Base-by-base conservation (phyloP, 2,888 invertebrate genomes). In the Scelioninae gen. 2 region DNA sequence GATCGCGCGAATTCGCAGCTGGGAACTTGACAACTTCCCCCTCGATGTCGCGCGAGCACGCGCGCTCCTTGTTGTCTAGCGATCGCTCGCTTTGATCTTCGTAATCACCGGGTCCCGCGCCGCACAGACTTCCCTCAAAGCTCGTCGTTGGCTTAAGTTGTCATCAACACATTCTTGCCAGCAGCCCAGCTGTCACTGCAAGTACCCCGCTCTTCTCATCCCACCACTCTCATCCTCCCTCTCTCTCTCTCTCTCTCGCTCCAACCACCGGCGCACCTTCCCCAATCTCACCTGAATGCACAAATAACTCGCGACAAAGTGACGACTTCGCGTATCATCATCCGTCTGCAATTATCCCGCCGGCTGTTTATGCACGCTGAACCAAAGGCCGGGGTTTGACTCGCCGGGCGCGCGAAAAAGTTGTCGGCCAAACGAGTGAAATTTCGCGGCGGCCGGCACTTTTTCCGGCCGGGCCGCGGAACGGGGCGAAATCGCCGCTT, bases 11-110 rank as follows among this genome's bases (percentile, higher is more conserved):
- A 45, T 58, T 35, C 15, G 28, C 16, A n/a, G 39, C 10, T 19
- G 19, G 53, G 31, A 61, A 61, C 61, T 69, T 53, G 61, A 69
- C 37, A 52, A 69, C 55, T 60, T 70, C 73, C 41, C 70, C 68
- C 45, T 73, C 63, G 43, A 61, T 63, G 68, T 48, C 41, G 55
- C 65, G 63, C 53, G 46, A 73, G 58, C 64, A 67, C 39, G 55
- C 73, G 65, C 74, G 67, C 68, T 61, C 52, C 75, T 75, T 74
- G 64, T 78, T 81, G 78, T 81, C 78, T 79, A 80, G 79, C 82
- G 83, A 81, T 82, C 81, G 81, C 81, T 81, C 79, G 81, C 83
- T 84, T 84, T 84, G 83, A 84, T 84, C 84, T 83, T 79, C 75
- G 80, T 83, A 84, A 83, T 84, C 83, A 82, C 81, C 78, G 78